Conservation (phyloP, 2,888 invertebrate species). For the Drosophila suboccidentalis region DNA sequence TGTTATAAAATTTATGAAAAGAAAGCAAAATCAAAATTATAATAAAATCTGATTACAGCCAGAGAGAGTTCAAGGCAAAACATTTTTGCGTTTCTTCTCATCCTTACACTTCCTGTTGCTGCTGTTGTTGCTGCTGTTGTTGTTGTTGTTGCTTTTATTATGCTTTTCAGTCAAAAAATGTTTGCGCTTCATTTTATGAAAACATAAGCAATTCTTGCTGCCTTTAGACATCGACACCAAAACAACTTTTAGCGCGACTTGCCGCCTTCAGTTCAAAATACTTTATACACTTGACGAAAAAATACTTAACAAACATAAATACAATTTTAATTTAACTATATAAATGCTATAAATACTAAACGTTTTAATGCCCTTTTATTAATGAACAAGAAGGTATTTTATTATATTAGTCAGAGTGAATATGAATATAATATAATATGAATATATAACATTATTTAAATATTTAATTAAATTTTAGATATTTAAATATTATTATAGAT, state of each 20-base stretch:
- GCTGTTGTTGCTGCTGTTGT: constrained; percentile 32
- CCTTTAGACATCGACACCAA: constrained; percentile 76
- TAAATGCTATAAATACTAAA: too few species aligned
- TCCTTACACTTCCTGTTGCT: constrained; percentile 31
- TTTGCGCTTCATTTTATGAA: constrained; percentile 81
- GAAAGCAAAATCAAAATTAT: constrained; percentile 83
- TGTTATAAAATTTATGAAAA: constrained; percentile 83
- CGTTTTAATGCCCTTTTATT: too few species aligned
- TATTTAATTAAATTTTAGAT: too few species aligned
- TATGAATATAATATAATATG: too few species aligned
- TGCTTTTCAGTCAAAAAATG: constrained; percentile 81
- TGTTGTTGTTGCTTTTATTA: constrained; percentile 65
- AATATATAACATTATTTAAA: too few species aligned
- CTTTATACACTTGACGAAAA: constrained; percentile 7
- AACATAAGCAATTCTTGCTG: constrained; percentile 76
- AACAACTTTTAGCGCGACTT: constrained; percentile 64
- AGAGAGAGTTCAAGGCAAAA: constrained; percentile 38
- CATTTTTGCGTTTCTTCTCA: constrained; percentile 18
- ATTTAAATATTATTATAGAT: too few species aligned
- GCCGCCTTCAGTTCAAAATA: constrained; percentile 33
- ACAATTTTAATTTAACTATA: background rate
- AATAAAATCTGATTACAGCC: constrained; percentile 81
- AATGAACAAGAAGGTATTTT: accelerated
- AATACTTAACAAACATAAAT: background rate
- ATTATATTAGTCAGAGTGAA: too few species aligned